A percentile compares a stretch with the other conserved stretches of the same genome.
Evolutionary conservation across 2,113 vertebrate species (phyloP).

Genomic region (Cebus imitator): DNA sequence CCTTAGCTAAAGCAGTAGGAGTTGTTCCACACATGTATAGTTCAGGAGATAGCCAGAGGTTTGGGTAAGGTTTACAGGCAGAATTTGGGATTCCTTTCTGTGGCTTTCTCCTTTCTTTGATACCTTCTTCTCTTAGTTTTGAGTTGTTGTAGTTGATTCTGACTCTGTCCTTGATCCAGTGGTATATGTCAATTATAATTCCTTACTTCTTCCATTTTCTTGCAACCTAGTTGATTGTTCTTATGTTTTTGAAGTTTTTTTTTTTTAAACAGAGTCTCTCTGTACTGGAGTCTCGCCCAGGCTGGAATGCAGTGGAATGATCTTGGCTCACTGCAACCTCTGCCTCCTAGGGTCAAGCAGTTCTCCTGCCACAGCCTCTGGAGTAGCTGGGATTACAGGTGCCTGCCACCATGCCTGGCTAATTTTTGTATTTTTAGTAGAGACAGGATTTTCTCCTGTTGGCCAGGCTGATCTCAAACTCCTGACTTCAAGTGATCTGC

Average conservation of each 20-base stretch:
- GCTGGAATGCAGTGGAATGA: no score
- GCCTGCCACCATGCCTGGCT: no score
- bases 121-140: neutral
- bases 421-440: no score
- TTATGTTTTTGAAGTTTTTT: conserved; percentile 14
- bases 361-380: no score
- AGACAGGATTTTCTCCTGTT: no score
- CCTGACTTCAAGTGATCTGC: no score
- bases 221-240: neutral
- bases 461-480: no score
- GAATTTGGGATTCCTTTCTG: neutral
- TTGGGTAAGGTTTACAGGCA: neutral
- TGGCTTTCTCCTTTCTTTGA: neutral
- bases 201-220: neutral
- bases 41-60: neutral
- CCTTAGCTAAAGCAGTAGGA: neutral
- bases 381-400: no score
- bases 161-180: neutral
- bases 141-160: neutral
- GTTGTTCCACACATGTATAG: neutral
- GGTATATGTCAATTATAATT: neutral
- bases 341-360: no score
- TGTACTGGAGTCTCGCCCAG: no score
- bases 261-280: no score
- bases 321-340: no score